phyloP scores from a whole-genome alignment of 2,888 invertebrate species.

The Idaea biselata region DNA sequence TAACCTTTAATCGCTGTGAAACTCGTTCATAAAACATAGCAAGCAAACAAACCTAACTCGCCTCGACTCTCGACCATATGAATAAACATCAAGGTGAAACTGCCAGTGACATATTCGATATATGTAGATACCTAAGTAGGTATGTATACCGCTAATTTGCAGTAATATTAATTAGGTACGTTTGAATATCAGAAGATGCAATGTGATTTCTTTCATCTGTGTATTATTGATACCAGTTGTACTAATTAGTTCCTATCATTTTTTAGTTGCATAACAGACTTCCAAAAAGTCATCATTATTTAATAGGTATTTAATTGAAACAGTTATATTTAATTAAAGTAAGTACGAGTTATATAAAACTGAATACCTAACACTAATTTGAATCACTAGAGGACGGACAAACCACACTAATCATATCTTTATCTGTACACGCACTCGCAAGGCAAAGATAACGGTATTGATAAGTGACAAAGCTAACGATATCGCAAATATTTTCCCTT shows the following conservation, averaged over 20 bases:
- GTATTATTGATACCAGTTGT: too few species aligned
- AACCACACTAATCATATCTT: constrained; percentile 49
- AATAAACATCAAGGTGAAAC: constrained; percentile 75
- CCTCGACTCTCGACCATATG: constrained; percentile 62
- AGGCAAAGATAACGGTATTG: constrained; percentile 62
- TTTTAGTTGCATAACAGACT: too few species aligned
- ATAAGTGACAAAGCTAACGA: constrained; percentile 55
- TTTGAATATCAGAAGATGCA: constrained; percentile 15
- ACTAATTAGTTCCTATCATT: too few species aligned
- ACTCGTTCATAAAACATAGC: constrained; percentile 29
- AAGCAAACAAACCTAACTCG: constrained; percentile 35
- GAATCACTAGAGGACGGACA: constrained; percentile 16
- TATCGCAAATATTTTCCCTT: constrained; percentile 63
- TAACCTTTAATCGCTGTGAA: constrained; percentile 10
- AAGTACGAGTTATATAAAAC: not conserved
- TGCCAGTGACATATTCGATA: constrained; percentile 37
- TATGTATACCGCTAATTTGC: constrained; percentile 34
- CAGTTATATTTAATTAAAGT: not conserved
- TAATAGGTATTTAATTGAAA: too few species aligned
- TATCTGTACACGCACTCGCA: constrained; percentile 36
- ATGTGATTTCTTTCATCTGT: too few species aligned
- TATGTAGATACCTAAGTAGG: constrained; percentile 5
- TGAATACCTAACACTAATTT: not conserved
- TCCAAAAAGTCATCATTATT: too few species aligned
- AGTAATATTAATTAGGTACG: constrained; percentile 41